A percentile compares a stretch with the other conserved stretches of the same genome.
phyloP scores from a whole-genome alignment of 2,113 vertebrate genomes.

The Ranitomeya imitator region DNA sequence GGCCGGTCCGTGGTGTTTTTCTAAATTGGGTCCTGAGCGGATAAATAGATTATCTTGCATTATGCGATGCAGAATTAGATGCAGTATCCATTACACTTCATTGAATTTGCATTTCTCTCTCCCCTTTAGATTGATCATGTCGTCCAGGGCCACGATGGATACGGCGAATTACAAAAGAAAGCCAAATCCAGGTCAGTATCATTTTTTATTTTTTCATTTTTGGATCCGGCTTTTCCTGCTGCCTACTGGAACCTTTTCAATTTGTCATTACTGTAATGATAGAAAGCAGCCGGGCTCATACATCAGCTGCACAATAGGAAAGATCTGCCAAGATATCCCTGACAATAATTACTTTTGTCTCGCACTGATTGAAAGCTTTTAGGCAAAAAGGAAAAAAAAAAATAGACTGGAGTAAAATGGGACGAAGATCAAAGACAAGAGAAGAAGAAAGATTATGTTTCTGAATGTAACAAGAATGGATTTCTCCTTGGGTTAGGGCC shows the following conservation, averaged over 20 bases:
- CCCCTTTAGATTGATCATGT: slow-evolving; percentile 87
- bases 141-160: slow-evolving; percentile 83
- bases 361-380: slow-evolving; percentile 57
- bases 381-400: not conserved
- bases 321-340: slow-evolving; percentile 39
- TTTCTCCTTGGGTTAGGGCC: slow-evolving; percentile 13
- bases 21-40: not conserved
- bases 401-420: slow-evolving; percentile 40
- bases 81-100: slow-evolving; percentile 1
- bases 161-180: slow-evolving; percentile 79
- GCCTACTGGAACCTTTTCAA: slow-evolving; percentile 47
- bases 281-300: slow-evolving; percentile 21
- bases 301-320: slow-evolving; percentile 4
- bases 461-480: slow-evolving; percentile 22
- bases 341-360: slow-evolving; percentile 45
- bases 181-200: slow-evolving; percentile 78
- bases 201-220: slow-evolving; percentile 24
- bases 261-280: slow-evolving; percentile 41
- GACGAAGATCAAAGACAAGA: slow-evolving; percentile 44
- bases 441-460: slow-evolving; percentile 42
- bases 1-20: not conserved
- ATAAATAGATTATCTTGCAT: slow-evolving; percentile 34
- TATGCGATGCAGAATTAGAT: not conserved
- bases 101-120: slow-evolving; percentile 42
- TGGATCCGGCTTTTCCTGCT: not conserved